Base-by-base conservation (phyloP, 2,113 vertebrate species). In the Osmerus eperlanus region DNA sequence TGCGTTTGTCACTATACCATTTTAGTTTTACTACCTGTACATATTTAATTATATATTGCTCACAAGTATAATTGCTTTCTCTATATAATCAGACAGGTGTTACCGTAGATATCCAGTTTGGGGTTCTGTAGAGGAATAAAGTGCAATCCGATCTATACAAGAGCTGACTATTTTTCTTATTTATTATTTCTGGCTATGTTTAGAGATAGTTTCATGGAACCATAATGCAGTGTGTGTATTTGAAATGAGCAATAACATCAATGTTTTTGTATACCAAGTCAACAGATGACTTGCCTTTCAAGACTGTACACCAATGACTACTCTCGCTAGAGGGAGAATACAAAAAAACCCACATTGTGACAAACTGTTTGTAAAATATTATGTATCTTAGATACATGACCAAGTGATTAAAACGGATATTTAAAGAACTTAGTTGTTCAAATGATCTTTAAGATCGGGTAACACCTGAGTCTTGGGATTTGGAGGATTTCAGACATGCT, bases 131-230 rank as follows among this genome's bases (percentile, higher is more conserved):
- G 61, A 84, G 86, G 81, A 90, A 92, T 89, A 64, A 96, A 94
- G 95, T 96, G 95, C 96, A 97, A 96, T 98, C 94, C 94, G 86
- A 88, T 87, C 77, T 87, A 92, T 84, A 92, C 91, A 89, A 93
- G 92, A 95, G 92, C 92, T 93, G 91, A 87, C 80, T 90, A 78
- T 91, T 91, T 93, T 91, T 89, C 84, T 73, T 93, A 91, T 94
- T 93, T 87, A 84, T 91, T 93, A 84, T 91, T 93, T 91, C 84
- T 80, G 86, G 81, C 54, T 59, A 72, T 80, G 82, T 89, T 87
- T 88, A 87, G 87, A 85, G 81, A 85, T 62, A 83, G 89, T 85
- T 84, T 83, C 81, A 89, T 85, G 83, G 84, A 90, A 90, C 91
- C 92, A 88, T 92, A 36, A 90, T 90, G 91, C 93, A 94, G 90